Evolutionary conservation across 2,113 vertebrate species (phyloP).

Genomic region (Atrichornis clamosus): DNA sequence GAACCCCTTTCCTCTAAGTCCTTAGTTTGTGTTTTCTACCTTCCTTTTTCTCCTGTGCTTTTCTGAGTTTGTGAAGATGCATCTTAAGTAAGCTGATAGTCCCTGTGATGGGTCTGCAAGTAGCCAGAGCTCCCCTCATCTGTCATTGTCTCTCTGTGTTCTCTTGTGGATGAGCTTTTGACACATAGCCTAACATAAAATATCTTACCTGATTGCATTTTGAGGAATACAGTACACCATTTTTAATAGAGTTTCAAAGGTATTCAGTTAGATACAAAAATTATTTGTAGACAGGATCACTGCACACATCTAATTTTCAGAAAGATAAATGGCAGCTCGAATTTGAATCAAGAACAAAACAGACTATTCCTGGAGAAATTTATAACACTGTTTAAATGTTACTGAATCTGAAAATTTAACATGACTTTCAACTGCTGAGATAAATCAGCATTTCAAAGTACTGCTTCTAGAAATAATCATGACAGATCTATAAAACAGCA

Average conservation of each 20-base stretch:
- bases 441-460: neutral
- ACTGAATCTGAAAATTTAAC: neutral
- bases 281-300: neutral
- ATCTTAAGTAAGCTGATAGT: neutral
- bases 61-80: neutral
- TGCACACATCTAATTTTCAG: neutral
- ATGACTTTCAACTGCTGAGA: neutral
- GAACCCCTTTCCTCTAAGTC: neutral
- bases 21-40: neutral
- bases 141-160: neutral
- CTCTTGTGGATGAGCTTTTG: neutral
- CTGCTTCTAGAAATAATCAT: neutral
- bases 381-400: neutral
- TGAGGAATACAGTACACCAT: neutral
- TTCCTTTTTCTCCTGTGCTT: rapidly evolving
- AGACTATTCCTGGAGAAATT: neutral
- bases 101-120: neutral
- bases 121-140: neutral
- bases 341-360: neutral
- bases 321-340: neutral
- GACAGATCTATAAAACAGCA: neutral
- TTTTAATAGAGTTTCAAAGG: neutral
- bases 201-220: neutral
- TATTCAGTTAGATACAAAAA: neutral
- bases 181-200: neutral